Conservation (phyloP, 1,140 invertebrate genomes). For the Lysiphlebus fabarum region DNA sequence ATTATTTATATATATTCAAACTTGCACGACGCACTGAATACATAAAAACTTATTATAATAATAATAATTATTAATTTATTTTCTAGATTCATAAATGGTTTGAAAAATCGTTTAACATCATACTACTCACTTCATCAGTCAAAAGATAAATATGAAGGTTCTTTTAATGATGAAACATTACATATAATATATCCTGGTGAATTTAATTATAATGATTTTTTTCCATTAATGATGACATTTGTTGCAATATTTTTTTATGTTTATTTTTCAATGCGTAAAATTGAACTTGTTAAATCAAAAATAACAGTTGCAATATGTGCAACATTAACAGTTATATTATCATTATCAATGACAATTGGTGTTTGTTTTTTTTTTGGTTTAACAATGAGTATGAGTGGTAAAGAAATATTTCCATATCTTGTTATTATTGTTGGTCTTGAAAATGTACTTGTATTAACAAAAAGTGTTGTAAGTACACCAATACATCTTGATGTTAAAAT, state of each 20-base stretch:
- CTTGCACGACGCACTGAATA: neutral
- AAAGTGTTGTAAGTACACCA: slow-evolving; percentile 90
- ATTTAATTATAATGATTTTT: slow-evolving; percentile 82
- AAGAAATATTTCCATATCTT: slow-evolving; percentile 91
- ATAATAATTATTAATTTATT: slow-evolving; percentile 7
- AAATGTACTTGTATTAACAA: slow-evolving; percentile 92
- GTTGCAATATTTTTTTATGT: slow-evolving; percentile 85
- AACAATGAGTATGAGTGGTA: slow-evolving; percentile 71
- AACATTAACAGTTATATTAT: slow-evolving; percentile 82
- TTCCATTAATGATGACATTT: slow-evolving; percentile 81
- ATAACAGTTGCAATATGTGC: slow-evolving; percentile 86
- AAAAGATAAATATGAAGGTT: slow-evolving; percentile 36
- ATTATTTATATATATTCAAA: slow-evolving; percentile 7
- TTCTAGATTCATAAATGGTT: slow-evolving; percentile 73
- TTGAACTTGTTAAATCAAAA: slow-evolving; percentile 91
- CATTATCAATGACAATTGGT: slow-evolving; percentile 89
- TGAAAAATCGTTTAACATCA: slow-evolving; percentile 66
- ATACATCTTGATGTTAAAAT: slow-evolving; percentile 91
- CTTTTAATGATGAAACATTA: slow-evolving; percentile 55
- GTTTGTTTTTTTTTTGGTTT: slow-evolving; percentile 90
- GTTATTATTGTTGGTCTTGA: slow-evolving; percentile 93
- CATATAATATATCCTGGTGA: slow-evolving; percentile 84
- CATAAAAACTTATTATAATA: neutral
- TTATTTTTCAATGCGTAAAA: slow-evolving; percentile 92
- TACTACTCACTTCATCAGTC: slow-evolving; percentile 71